A percentile compares a stretch with the other conserved stretches of the same genome.
phyloP scores from a whole-genome alignment of 2,113 vertebrate genomes.

The Saguinus imperator region DNA sequence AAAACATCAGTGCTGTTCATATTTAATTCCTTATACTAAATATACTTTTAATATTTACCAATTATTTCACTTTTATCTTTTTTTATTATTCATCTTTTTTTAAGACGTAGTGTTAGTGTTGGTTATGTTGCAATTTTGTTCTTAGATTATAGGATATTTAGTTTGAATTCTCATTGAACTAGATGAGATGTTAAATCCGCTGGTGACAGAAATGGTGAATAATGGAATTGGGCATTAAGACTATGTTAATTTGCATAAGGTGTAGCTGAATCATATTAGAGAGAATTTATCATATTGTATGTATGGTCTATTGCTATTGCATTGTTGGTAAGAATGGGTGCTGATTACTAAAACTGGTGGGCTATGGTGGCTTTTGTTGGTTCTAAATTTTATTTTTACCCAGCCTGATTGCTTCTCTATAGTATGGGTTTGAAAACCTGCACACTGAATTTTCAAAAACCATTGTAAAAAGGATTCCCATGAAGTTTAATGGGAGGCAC shows the following conservation, averaged over 20 bases:
- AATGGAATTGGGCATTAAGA: neutral
- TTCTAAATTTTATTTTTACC: neutral
- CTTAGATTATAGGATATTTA: neutral
- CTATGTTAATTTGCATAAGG: neutral
- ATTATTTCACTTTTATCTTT: neutral
- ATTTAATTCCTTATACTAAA: neutral
- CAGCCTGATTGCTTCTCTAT: neutral
- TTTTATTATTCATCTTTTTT: neutral
- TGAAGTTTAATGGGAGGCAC: neutral
- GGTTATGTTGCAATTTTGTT: neutral
- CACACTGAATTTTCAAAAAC: neutral
- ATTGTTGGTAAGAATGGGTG: neutral
- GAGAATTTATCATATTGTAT: neutral
- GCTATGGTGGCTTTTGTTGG: neutral
- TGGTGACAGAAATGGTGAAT: neutral
- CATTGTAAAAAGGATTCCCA: neutral
- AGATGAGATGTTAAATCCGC: neutral
- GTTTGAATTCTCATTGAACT: neutral
- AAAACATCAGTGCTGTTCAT: neutral
- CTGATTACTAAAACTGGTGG: neutral
- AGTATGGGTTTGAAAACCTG: neutral
- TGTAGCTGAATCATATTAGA: neutral
- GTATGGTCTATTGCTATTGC: neutral
- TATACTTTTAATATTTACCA: neutral
- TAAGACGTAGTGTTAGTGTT: neutral